Base-by-base conservation (phyloP, 1,140 invertebrate genomes). In the Aradophagus sp. region DNA sequence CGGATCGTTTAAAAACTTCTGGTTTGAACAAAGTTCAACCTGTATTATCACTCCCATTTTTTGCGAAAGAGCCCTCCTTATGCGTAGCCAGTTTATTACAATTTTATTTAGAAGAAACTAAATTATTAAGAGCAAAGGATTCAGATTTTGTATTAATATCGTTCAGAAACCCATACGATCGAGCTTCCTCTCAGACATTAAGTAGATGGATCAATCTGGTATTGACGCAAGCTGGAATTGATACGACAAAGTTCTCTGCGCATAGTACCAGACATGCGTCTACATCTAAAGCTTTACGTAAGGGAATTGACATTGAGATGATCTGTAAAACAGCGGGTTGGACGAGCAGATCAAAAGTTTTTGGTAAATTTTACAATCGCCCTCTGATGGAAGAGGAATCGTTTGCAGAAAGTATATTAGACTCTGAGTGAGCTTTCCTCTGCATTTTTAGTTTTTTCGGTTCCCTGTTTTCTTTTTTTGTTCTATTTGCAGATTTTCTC, bases 201-300 rank as follows among this genome's bases (percentile, higher is more conserved):
- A 58, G 65, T 14, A 53, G 52, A 16, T 74, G 59, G 71, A 65
- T 74, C 1, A 69, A 63, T 17, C 17, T 38, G 16, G 1, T 45
- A 65, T 8, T 34, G 8, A 6, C 7, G 2, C 35, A 55, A 11
- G 53, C 36, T 50, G 65, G 65, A 5, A 26, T 73, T 1, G 53
- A 69, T 38, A 61, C 41, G 1, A 2, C 17, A 2, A 14, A 34
- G 16, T 83, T 77, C 39, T 41, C 61, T 1, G 73, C 77, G 1
- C 78, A 81, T 20, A 77, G 74, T 47, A 78, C 77, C 0, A 72
- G 78, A 0, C 81, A 83, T 58, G 77, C 79, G 0, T 16, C 79
- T 11, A 80, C 79, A 0, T 82, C 82, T 2, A 34, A 61, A 0
- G 80, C 80, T 5, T 20, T 36, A 10, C 10, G 19, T 8, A 55